Evolutionary conservation across 2,888 invertebrate species (phyloP), one percentile per base, ranked within the genome.

Genomic region (Zonitis immaculata): DNA sequence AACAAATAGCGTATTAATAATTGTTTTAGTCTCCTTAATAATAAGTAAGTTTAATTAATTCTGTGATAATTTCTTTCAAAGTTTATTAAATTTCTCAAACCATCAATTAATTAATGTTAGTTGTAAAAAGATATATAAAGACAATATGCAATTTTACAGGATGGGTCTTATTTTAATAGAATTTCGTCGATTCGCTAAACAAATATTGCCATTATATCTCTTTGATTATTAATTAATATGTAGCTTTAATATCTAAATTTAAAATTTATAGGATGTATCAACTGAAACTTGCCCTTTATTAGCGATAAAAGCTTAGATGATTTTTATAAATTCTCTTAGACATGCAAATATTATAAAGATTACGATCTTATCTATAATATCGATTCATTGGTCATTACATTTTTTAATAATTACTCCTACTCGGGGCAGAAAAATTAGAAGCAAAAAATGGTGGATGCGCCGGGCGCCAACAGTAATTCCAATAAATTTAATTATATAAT

Each of bases 121-220:
- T 35, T 35, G 35, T 35, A 35, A 35, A 35, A 35, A 18, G 35
- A n/a, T n/a, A 35, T 35, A 35, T 35, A 35, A 35, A 35, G 35
- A 35, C 35, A 35, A 35, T 35, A 35, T 35, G 35, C 5, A 18
- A 35, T 35, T 35, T 16, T 35, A 35, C 35, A 35, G 18, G 35
- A 35, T 35, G 35, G 35, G 35, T 35, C 3, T 35, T 35, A 35
- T 35, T 35, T 35, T 35, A 35, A 35, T 35, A 18, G 35, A 35
- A 35, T 35, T 35, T 35, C 35, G 14, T 9, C 9, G 18, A 18
- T 18, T 32, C 12, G 9, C 9, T 12, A 30, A 12, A 5, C 12
- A 35, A 35, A 16, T 35, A 35, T 35, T 35, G 35, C 35, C 35
- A 2, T 35, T 35, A 35, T 35, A 35, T 35, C 35, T 35, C 16